Evolutionary conservation across 2,113 vertebrate species (phyloP), one percentile per base, ranked within the genome.

Genomic region (Sebastes fasciatus): DNA sequence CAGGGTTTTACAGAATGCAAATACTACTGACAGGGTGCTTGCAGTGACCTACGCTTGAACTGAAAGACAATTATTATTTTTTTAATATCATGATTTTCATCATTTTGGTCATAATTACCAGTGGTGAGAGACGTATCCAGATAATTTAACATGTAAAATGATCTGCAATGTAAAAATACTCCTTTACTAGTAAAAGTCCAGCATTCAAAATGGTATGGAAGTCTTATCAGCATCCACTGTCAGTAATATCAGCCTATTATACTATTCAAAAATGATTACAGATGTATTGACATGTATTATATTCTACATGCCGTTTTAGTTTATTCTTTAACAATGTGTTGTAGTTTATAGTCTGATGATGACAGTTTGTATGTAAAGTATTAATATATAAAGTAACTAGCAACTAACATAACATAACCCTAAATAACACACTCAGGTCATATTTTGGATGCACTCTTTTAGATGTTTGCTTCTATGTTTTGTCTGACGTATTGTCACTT

Each of bases 1-100:
- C 9, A 63, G 16, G 23, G 19, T 65, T 19, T 78, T 3, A 65
- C 19, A 46, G 48, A 77, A 66, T 54, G 45, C 9, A 78, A 60
- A 63, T 13, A 48, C 8, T 34, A 11, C 42, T n/a, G 40, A 49
- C 70, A 75, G 55, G 58, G 55, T 52, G 51, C 21, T 10, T 23
- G 8, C 64, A 40, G 49, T n/a, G 21, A 54, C 7, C 51, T 6
- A 1, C n/a, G 48, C 2, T 23, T 34, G 0, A 52, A 52, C 13
- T 19, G 3, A 71, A 46, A 34, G 13, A 49, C 4, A 23, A 1
- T 4, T 0, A 13, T 60, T 52, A 26, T 45, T 23, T 16, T 8
- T 34, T 19, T 26, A 16, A 60, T 61, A 48, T 62, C 1, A 5
- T 40, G 1, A 19, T 40, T 52, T 21, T 60, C 9, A 40, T n/a